Evolutionary conservation across 1,140 invertebrate species (phyloP), one percentile per base, ranked within the genome.

Genomic region (Pseudachorutes palmiensis): DNA sequence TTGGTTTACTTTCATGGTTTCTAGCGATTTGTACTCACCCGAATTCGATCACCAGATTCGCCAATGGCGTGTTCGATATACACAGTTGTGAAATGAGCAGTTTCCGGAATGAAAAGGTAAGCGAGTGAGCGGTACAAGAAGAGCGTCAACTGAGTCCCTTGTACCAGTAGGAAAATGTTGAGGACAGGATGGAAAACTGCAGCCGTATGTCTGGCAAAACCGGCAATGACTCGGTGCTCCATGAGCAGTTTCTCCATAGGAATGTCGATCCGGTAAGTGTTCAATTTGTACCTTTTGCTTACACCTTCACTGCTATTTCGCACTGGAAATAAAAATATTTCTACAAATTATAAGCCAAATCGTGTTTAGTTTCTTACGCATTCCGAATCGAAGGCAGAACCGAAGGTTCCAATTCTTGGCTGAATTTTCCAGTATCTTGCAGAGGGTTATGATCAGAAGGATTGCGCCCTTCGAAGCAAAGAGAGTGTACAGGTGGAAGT

Each of bases 361-460:
- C 36, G 19, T 45, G 36, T 55, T 55, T 12, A 55, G 12, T 22
- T 55, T 24, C 24, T 64, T 64, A 64, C 63, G 16, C 30, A 0
- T 31, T 55, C 28, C 26, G n/a, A 64, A 51, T 14, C 49, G 45
- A 49, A 49, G 29, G n/a, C 24, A 45, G 26, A 64, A 57, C 19
- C 63, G 45, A 2, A 64, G 22, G 48, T 64, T 64, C 63, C 63
- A 64, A 30, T 26, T 29, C 22, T 24, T 28, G 0, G 63, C 30
- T 2, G 16, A n/a, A 57, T 64, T 64, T 57, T 64, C 63, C 1
- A 64, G 19, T 2, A 64, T 22, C 55, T 55, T 64, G 30, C 48
- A 64, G 30, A 32, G 55, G 2, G 29, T 31, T 5, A 64, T 26
- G 9, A 64, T 1, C 0, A 64, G 28, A 3, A 64, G 14, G 28